A percentile compares a stretch with the other conserved stretches of the same genome.
phyloP scores from a whole-genome alignment of 2,797 vertebrate species.

The Neosalanx taihuensis region DNA sequence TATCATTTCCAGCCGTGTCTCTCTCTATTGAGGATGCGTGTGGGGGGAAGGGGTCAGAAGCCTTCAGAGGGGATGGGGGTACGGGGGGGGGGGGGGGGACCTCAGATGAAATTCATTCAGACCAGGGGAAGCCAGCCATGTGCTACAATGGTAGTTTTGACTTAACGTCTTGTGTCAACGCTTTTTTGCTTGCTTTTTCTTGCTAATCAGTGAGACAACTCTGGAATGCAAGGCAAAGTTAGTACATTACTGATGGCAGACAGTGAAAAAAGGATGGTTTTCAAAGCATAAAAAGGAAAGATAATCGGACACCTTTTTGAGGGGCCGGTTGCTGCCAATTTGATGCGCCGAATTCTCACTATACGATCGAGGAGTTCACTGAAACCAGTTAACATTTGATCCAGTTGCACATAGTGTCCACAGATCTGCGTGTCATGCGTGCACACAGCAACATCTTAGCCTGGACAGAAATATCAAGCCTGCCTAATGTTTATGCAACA shows the following conservation, averaged over 20 bases:
- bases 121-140: constrained; percentile 1
- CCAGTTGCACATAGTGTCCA: too few species aligned
- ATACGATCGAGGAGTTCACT: too few species aligned
- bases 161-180: not conserved
- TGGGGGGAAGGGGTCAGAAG: not conserved
- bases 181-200: not conserved
- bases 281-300: too few species aligned
- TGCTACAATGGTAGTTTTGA: not conserved
- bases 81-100: not conserved
- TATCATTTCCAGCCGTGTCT: not conserved
- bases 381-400: too few species aligned
- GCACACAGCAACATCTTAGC: not conserved
- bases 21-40: not conserved
- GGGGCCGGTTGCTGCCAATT: too few species aligned
- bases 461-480: not conserved
- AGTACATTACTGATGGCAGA: not conserved
- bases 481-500: not conserved
- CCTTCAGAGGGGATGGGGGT: too few species aligned
- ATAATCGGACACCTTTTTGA: too few species aligned
- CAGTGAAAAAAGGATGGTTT: too few species aligned
- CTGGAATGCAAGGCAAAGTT: constrained; percentile 2
- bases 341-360: too few species aligned
- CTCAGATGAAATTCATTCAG: not conserved
- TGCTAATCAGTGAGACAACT: not conserved
- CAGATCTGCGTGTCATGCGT: not conserved